Percentiles rank a stretch among this genome's conserved stretches.
Evolutionary conservation across 2,888 invertebrate genomes (phyloP).

Genomic region (Chymomyza caudatula): DNA sequence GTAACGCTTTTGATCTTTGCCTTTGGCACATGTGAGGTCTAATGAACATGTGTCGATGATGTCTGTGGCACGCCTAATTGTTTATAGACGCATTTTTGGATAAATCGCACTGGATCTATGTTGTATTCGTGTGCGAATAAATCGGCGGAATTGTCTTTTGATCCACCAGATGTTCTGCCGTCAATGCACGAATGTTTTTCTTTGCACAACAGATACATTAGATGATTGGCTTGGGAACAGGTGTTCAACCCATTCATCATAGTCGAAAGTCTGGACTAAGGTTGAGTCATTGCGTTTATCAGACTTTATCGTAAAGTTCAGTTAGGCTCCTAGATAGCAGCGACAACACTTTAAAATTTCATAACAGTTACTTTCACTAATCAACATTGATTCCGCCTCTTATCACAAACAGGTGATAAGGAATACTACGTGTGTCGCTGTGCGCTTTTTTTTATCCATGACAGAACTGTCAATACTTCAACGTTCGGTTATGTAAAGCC

Average conservation of each 20-base stretch:
- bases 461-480: not conserved
- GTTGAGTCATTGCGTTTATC: not conserved
- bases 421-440: not conserved
- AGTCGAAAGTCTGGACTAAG: not conserved
- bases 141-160: not conserved
- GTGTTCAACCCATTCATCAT: not conserved
- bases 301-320: not conserved
- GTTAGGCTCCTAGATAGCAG: not conserved
- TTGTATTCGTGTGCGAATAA: too few relatives aligned
- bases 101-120: too few relatives aligned
- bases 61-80: not conserved
- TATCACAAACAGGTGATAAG: not conserved
- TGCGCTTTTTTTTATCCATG: not conserved
- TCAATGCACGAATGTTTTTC: not conserved
- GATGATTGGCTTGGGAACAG: not conserved
- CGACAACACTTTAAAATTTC: not conserved
- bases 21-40: not conserved
- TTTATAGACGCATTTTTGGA: not conserved
- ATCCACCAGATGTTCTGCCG: not conserved
- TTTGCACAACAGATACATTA: not conserved
- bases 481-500: not conserved
- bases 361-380: not conserved
- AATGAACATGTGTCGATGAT: not conserved
- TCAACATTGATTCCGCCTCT: not conserved
- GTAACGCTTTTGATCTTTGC: not conserved